Base-by-base conservation (phyloP, 2,113 vertebrate species). In the Scatophagus argus region DNA sequence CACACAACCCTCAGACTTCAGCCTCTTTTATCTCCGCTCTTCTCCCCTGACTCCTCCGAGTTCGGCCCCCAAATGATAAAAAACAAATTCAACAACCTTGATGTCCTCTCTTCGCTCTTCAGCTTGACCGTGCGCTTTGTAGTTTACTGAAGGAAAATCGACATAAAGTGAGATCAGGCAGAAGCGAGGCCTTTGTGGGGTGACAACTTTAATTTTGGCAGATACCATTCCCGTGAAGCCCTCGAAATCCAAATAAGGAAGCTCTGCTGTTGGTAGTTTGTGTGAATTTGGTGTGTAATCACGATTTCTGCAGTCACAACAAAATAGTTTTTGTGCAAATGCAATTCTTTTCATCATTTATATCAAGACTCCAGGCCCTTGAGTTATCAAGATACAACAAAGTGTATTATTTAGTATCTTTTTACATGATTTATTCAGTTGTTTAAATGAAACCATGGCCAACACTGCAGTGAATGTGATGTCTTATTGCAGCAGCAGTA, bases 1-100 rank as follows among this genome's bases (percentile, higher is more conserved):
- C 64, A 63, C 56, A 44, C 73, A 73, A 58, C 74, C 69, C 69
- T 84, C 67, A 87, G 63, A 86, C 85, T 84, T 74, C 65, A 47
- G 76, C 63, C 23, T 5, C 74, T 89, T 91, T 90, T 85, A 90
- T 88, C 87, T 88, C 58, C 38, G 12, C 81, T 83, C 74, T 39
- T 44, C 82, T 83, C 60, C 81, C 47, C 72, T 7, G 70, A 76
- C 66, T 90, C 63, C 64, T 79, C 65, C 74, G 75, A 83, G 71
- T 76, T 79, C 55, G 66, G 71, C 51, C 70, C 41, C 62, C 27
- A 54, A 77, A 83, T 74, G 73, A 83, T 71, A 34, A 67, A 56
- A 62, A 55, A 73, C 29, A 29, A 52, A 51, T 36, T 55, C 60
- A 63, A 62, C 82, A 74, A 83, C 87, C 84, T 89, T 80, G 82